Evolutionary conservation across 1,140 invertebrate species (phyloP).

Genomic region (Papilio polyxenes): DNA sequence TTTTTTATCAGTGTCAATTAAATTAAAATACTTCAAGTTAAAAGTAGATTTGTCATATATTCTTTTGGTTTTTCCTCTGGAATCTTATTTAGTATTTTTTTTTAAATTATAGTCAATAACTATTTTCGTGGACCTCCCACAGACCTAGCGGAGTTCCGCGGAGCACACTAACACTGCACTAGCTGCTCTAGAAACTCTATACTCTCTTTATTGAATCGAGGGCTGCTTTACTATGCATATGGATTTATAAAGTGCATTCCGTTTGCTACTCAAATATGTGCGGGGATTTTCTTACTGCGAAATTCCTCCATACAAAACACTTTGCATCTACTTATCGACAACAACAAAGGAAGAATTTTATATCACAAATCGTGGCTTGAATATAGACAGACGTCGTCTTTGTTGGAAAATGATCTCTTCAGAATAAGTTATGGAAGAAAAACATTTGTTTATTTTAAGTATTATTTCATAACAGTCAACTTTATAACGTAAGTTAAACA

Average conservation of each 20-base stretch:
- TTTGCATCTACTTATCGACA: constrained; percentile 32
- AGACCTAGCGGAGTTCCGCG: too few relatives aligned
- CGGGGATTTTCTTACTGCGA: constrained; percentile 26
- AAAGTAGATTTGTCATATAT: too few relatives aligned
- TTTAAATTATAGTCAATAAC: too few relatives aligned
- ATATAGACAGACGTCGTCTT: constrained; percentile 23
- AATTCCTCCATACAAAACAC: constrained; percentile 30
- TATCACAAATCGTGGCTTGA: constrained; percentile 10
- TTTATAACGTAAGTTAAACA: too few relatives aligned
- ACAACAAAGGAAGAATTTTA: constrained; percentile 30
- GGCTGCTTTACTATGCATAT: constrained; percentile 31
- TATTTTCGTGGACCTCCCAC: too few relatives aligned
- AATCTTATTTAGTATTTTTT: too few relatives aligned
- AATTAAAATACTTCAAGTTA: too few relatives aligned
- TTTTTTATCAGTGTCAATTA: too few relatives aligned
- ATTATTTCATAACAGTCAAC: neutral
- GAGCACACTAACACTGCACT: too few relatives aligned
- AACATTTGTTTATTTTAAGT: neutral
- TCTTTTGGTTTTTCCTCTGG: too few relatives aligned
- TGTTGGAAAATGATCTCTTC: constrained; percentile 11
- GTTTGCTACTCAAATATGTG: constrained; percentile 26
- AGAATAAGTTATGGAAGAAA: neutral
- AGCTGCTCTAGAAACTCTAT: neutral
- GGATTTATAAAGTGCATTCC: constrained; percentile 20
- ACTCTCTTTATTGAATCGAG: constrained; percentile 27